Evolutionary conservation across 2,797 vertebrate genomes (phyloP), one percentile per base, ranked within the genome.

Genomic region (Spheniscus humboldti): DNA sequence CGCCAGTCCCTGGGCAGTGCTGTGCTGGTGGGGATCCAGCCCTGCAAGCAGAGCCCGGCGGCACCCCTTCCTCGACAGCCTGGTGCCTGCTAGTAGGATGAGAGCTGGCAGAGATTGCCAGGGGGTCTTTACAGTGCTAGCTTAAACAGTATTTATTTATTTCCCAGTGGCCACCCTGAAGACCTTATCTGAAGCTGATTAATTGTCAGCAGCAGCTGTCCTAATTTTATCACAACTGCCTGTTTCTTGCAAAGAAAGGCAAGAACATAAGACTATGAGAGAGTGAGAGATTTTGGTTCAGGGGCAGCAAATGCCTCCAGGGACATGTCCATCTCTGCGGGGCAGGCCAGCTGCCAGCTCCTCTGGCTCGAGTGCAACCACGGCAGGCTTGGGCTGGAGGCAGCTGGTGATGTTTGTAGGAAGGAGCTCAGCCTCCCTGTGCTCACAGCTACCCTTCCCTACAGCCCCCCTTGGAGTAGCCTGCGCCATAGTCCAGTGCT

Each of bases 1-100:
- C 16, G 16, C 11, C 11, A 11, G 75, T 11, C 28, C 16, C 45
- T 7, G 66, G 43, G 63, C 78, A 20, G 16, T 31, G 33, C 37
- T 11, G 27, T 27, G n/a, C 80, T 45, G 53, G 23, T 50, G 64
- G 31, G 47, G 48, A 39, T 39, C 13, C 37, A 55, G 30, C 43
- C n/a, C 56, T 17, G 31, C 52, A 19, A 43, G 35, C 41, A 67
- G 43, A 72, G 20, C 19, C 37, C 0, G 0, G 17, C 0, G 0
- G 24, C 0, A 2, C 6, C 69, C n/a, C 22, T 41, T 88, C 19
- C 41, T 72, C 3, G 0, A 3, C 60, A 81, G 57, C 53, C 72
- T 23, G 39, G 37, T 79, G 41, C 81, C 62, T 72, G 53, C 78
- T 31, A 12, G 37, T 62, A 59, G 55, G 11, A 11, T 12, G 35